phyloP scores from a whole-genome alignment of 2,113 vertebrate species.

The Taurulus bubalis region DNA sequence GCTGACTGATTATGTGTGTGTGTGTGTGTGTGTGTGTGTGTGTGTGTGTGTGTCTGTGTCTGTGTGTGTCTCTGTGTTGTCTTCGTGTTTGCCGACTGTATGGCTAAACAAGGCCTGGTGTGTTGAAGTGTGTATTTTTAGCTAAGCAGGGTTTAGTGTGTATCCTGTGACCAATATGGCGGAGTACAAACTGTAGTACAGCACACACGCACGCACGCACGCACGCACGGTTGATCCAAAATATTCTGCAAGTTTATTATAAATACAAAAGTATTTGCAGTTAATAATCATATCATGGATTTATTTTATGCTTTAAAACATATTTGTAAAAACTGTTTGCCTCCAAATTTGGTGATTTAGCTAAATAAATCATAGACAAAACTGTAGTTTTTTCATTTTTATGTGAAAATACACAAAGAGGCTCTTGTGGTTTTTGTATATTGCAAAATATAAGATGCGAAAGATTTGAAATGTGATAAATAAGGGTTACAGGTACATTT shows the following conservation, averaged over 20 bases:
- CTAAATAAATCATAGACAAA: not conserved
- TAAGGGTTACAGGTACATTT: no score
- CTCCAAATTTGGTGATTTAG: not conserved
- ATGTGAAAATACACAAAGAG: not conserved
- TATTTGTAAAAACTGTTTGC: not conserved
- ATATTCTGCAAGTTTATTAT: no score
- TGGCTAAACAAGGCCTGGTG: slow-evolving; percentile 52
- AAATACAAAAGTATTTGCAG: not conserved
- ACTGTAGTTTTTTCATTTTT: not conserved
- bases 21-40: slow-evolving; percentile 23
- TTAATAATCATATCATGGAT: not conserved
- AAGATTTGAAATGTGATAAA: not conserved
- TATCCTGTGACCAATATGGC: slow-evolving; percentile 47
- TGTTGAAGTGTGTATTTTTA: slow-evolving; percentile 48
- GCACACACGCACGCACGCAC: slow-evolving; percentile 3
- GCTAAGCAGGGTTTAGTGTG: slow-evolving; percentile 32
- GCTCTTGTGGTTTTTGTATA: not conserved
- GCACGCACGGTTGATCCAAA: not conserved
- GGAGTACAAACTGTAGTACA: slow-evolving; percentile 24
- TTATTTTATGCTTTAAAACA: not conserved
- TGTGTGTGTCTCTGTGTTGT: slow-evolving; percentile 36
- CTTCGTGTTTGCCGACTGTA: slow-evolving; percentile 42
- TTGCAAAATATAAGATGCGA: not conserved
- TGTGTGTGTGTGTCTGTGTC: slow-evolving; percentile 18
- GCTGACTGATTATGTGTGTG: slow-evolving; percentile 16